Evolutionary conservation across 2,888 invertebrate species (phyloP), one percentile per base, ranked within the genome.

Genomic region (Megamerina dolium): DNA sequence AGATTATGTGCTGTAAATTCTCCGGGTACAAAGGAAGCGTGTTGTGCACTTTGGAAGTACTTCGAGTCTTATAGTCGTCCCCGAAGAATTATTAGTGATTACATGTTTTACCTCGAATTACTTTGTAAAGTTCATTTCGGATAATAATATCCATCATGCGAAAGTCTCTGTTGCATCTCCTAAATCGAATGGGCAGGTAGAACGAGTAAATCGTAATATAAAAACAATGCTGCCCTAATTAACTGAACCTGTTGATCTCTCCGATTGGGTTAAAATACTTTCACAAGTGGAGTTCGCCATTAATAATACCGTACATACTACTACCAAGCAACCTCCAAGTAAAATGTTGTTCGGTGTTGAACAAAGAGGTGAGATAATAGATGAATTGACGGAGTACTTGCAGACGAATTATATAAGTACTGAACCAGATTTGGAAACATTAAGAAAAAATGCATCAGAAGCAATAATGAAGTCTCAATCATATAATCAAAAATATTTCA

Each of bases 181-280:
- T 8, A 43, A 44, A 27, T 41, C 44, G 4, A 49, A 45, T 37
- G 49, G 44, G 1, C 43, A 46, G 20, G 42, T 46, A 33, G 45
- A 49, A 26, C 33, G 43, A 20, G 41, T 49, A 8, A 49, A 49
- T 43, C 33, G 45, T 12, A 35, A 34, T 19, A 13, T 48, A 9
- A 46, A 20, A 26, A 21, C 34, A 18, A 47, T 47, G 41, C 21
- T 47, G 16, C 23, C 43, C 13, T 43, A 45, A 20, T 19, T 46
- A 14, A 26, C 41, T 6, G 46, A 49, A 20, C 45, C 27, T 3
- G 32, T 46, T 9, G 17, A 41, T 21, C 49, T 45, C 17, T 37
- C 37, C 3, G 43, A 45, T 38, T 48, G 45, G 48, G 36, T 37
- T 3, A 18, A 19, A 23, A 41, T 31, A 21, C 14, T 48, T 16